Evolutionary conservation across 1,140 invertebrate genomes (phyloP).

Genomic region (Cotesia vestalis): DNA sequence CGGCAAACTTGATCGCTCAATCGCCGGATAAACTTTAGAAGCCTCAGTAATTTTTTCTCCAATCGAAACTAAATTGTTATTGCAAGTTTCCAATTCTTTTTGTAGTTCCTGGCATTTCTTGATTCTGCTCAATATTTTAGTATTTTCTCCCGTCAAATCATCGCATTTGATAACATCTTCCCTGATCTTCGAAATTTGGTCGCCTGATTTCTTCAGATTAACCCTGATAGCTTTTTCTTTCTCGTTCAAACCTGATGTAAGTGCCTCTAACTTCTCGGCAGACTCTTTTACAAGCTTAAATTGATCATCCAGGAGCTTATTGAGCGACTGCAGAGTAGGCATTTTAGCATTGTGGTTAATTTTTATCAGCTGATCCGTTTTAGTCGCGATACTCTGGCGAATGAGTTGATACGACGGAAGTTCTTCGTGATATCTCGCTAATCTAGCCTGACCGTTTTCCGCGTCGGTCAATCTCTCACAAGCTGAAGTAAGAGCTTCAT

Average conservation of each 20-base stretch:
- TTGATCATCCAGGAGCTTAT: slow-evolving; percentile 77
- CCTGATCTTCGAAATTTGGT: slow-evolving; percentile 77
- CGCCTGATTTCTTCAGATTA: slow-evolving; percentile 75
- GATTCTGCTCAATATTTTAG: slow-evolving; percentile 81
- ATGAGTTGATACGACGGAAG: slow-evolving; percentile 79
- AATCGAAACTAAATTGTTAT: slow-evolving; percentile 67
- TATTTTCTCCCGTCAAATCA: slow-evolving; percentile 87
- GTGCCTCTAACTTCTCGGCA: slow-evolving; percentile 78
- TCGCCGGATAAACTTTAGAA: slow-evolving; percentile 79
- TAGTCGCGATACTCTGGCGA: slow-evolving; percentile 78
- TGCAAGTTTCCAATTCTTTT: slow-evolving; percentile 72
- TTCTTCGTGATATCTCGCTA: slow-evolving; percentile 88
- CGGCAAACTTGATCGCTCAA: slow-evolving; percentile 77
- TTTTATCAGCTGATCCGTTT: slow-evolving; percentile 82
- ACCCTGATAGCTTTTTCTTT: slow-evolving; percentile 78
- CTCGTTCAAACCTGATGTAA: slow-evolving; percentile 75
- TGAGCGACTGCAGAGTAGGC: slow-evolving; percentile 75
- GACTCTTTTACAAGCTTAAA: slow-evolving; percentile 79
- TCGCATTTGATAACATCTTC: slow-evolving; percentile 91
- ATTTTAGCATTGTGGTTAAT: slow-evolving; percentile 79
- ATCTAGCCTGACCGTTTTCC: slow-evolving; percentile 78
- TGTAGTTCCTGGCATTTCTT: slow-evolving; percentile 78
- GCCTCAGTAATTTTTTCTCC: slow-evolving; percentile 68
- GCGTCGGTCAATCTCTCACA: slow-evolving; percentile 80
- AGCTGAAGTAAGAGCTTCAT: slow-evolving; percentile 77